phyloP scores from a whole-genome alignment of 2,113 vertebrate species.

The Pterophyllum scalare region DNA sequence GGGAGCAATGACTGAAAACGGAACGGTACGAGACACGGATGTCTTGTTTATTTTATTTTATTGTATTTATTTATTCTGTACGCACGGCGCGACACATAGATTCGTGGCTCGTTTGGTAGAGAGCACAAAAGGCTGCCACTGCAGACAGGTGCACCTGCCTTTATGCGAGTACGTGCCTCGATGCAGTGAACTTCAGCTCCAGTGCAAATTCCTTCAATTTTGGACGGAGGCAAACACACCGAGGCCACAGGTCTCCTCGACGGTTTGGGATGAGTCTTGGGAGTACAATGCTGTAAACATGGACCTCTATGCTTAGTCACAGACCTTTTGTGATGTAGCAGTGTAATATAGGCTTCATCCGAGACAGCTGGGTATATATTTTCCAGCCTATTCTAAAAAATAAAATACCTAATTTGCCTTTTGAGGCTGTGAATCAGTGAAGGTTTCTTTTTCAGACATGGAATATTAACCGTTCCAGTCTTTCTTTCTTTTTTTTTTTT shows the following conservation, averaged over 20 bases:
- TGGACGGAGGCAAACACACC: constrained; percentile 35
- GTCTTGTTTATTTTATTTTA: neutral
- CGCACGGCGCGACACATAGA: constrained; percentile 19
- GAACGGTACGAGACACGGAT: constrained; percentile 72
- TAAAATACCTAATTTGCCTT: constrained; percentile 19
- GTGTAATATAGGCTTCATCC: neutral
- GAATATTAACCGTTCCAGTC: constrained; percentile 42
- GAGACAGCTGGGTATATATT: constrained; percentile 13
- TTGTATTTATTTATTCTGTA: neutral
- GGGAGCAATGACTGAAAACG: constrained; percentile 71
- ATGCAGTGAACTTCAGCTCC: constrained; percentile 63
- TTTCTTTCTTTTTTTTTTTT: neutral
- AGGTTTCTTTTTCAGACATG: constrained; percentile 26
- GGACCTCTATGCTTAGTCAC: constrained; percentile 67
- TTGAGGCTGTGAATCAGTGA: neutral
- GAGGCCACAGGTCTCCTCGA: constrained; percentile 50
- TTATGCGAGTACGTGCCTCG: constrained; percentile 68
- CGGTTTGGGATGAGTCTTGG: constrained; percentile 4
- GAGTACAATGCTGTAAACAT: constrained; percentile 55
- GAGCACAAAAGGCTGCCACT: constrained; percentile 70
- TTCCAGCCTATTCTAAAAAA: neutral
- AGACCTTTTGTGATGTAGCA: constrained; percentile 57
- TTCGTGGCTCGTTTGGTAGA: constrained; percentile 53
- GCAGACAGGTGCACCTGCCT: constrained; percentile 80
- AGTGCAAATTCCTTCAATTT: constrained; percentile 41